Conservation (phyloP, 2,888 invertebrate species). For the Cremastinae sp. region DNA sequence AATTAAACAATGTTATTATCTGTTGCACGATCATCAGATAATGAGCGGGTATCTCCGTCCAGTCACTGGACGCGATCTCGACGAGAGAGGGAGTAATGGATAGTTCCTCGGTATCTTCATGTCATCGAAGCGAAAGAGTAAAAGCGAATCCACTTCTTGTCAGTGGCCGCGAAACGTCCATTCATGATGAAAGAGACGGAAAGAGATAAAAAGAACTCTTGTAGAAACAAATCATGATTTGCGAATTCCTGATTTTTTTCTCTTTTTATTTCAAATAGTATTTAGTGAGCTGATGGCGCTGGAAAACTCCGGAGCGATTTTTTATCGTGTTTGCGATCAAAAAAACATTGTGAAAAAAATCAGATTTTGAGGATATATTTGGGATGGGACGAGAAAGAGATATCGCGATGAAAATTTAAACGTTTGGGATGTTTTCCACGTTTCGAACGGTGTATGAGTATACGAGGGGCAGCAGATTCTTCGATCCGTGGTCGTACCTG, state of each 20-base stretch:
- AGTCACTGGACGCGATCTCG: conserved; percentile 48
- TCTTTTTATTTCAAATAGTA: conserved; percentile 15
- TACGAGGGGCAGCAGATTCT: conserved; percentile 68
- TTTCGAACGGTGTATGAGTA: conserved; percentile 71
- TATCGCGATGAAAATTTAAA: conserved; percentile 47
- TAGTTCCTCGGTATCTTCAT: conserved; percentile 64
- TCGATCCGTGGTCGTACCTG: neutral
- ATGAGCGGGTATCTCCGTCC: conserved; percentile 59
- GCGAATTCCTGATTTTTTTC: no score
- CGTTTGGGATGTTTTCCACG: conserved; percentile 51
- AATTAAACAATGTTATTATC: conserved; percentile 39
- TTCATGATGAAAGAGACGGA: conserved; percentile 1
- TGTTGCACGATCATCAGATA: conserved; percentile 56
- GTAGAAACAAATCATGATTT: neutral
- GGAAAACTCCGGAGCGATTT: conserved; percentile 36
- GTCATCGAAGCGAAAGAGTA: conserved; percentile 64
- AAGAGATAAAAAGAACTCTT: neutral
- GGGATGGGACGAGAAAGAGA: conserved; percentile 23
- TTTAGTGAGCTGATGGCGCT: conserved; percentile 43
- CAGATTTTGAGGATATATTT: conserved; percentile 25
- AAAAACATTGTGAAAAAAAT: conserved; percentile 29
- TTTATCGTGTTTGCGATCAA: conserved; percentile 24
- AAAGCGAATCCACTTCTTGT: conserved; percentile 61
- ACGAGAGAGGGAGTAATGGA: conserved; percentile 54
- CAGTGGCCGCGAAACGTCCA: conserved; percentile 57